Percentiles rank a stretch among this genome's conserved stretches.
Conservation (phyloP, 2,113 vertebrate species). For the Furnarius figulus region DNA sequence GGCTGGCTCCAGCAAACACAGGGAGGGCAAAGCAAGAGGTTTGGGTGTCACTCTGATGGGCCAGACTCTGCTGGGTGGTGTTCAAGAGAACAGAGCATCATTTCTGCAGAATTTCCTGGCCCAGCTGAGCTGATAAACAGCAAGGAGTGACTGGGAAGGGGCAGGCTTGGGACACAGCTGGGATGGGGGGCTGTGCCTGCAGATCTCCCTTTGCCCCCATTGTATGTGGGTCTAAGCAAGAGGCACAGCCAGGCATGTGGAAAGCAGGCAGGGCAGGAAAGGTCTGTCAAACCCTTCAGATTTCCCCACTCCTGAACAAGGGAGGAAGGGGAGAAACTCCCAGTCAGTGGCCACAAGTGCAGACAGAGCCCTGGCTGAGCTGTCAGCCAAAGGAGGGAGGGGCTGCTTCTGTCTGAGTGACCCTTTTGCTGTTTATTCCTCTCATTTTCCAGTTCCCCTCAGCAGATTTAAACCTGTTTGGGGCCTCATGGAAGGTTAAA, state of each 20-base stretch:
- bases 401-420: neutral
- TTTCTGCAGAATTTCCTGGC: neutral
- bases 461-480: neutral
- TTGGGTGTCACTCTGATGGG: neutral
- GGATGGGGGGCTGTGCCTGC: neutral
- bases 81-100: neutral
- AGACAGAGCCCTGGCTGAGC: neutral
- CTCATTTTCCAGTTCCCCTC: neutral
- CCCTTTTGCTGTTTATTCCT: neutral
- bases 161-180: accelerated
- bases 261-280: neutral
- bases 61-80: neutral
- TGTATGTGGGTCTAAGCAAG: no score
- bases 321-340: neutral
- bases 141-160: neutral
- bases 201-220: neutral
- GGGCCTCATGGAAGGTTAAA: neutral
- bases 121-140: no score
- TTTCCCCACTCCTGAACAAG: no score
- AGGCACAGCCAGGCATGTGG: neutral
- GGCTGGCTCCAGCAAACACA: neutral
- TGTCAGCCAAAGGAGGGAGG: accelerated
- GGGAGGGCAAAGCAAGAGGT: neutral
- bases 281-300: neutral
- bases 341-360: neutral